A percentile compares a stretch with the other conserved stretches of the same genome.
phyloP scores from a whole-genome alignment of 1,140 invertebrate genomes.

The Battus philenor region DNA sequence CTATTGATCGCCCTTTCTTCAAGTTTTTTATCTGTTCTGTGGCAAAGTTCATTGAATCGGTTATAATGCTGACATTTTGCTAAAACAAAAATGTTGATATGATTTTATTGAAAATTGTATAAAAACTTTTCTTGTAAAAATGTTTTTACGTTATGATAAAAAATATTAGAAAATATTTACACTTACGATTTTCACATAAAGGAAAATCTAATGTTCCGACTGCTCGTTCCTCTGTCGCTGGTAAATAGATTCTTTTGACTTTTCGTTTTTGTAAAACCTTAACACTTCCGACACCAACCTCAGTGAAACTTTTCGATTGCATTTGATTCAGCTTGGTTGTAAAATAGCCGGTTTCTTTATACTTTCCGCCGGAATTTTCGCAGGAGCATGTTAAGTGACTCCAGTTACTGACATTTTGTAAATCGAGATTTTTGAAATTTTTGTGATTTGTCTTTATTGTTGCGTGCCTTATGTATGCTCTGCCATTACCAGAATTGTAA shows the following conservation, averaged over 20 bases:
- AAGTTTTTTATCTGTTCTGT: slow-evolving; percentile 42
- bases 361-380: slow-evolving; percentile 21
- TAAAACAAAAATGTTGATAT: slow-evolving; percentile 9
- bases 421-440: slow-evolving; percentile 26
- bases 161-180: not conserved
- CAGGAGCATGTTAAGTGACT: slow-evolving; percentile 38
- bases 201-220: slow-evolving; percentile 36
- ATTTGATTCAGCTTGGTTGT: slow-evolving; percentile 23
- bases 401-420: slow-evolving; percentile 35
- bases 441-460: slow-evolving; percentile 3
- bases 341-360: slow-evolving; percentile 26
- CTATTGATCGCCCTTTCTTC: slow-evolving; percentile 33
- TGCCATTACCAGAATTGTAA: slow-evolving; percentile 9
- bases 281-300: slow-evolving; percentile 40
- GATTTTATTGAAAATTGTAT: too few species aligned
- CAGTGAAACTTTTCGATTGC: slow-evolving; percentile 27
- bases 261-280: slow-evolving; percentile 33
- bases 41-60: not conserved
- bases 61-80: slow-evolving; percentile 6
- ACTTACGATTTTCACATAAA: slow-evolving; percentile 31
- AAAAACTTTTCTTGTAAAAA: too few species aligned
- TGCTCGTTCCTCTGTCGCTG: slow-evolving; percentile 39
- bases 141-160: not conserved
- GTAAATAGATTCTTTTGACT: slow-evolving; percentile 41
- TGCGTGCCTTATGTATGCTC: not conserved